Percentiles rank a stretch among this genome's conserved stretches.
These are phyloP conservation scores for Pollenia griseotomentosa DNA, from an alignment of 2,888 invertebrate species.

Conservation along the genomic window DNA sequence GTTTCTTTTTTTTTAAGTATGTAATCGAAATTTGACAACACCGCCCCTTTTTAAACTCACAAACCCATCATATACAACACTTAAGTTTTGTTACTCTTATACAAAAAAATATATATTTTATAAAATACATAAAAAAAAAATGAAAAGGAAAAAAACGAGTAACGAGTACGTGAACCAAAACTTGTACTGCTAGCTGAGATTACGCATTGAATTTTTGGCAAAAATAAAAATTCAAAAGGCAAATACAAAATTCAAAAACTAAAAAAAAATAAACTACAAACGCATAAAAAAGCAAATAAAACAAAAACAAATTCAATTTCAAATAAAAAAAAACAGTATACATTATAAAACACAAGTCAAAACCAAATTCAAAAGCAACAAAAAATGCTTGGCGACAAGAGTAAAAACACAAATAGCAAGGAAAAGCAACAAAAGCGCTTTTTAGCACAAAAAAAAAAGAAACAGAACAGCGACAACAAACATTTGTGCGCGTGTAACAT, in stretches of 20 bases:
- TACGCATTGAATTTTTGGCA: constrained; percentile 62
- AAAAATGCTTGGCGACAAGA: constrained; percentile 56
- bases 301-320: constrained; percentile 1
- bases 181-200: constrained; percentile 59
- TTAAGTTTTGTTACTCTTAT: constrained; percentile 17
- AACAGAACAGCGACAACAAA: constrained; percentile 19
- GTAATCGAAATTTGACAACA: constrained; percentile 56
- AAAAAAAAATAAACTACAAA: constrained; percentile 3
- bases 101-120: constrained; percentile 26
- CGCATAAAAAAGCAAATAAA: not conserved
- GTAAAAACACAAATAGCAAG: constrained; percentile 14
- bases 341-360: not conserved
- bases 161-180: constrained; percentile 69
- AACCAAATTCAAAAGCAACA: constrained; percentile 39
- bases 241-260: not conserved
- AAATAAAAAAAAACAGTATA: constrained; percentile 1
- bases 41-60: constrained; percentile 14
- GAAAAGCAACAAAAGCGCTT: constrained; percentile 30
- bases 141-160: constrained; percentile 42
- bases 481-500: constrained; percentile 49
- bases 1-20: no score
- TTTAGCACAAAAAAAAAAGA: constrained; percentile 1
- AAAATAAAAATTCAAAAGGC: constrained; percentile 31
- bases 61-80: not conserved
- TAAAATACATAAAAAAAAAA: constrained; percentile 33